Percentiles rank a stretch among this genome's conserved stretches.
Evolutionary conservation across 2,797 vertebrate genomes (phyloP).

Genomic region (Cheirogaleus major): DNA sequence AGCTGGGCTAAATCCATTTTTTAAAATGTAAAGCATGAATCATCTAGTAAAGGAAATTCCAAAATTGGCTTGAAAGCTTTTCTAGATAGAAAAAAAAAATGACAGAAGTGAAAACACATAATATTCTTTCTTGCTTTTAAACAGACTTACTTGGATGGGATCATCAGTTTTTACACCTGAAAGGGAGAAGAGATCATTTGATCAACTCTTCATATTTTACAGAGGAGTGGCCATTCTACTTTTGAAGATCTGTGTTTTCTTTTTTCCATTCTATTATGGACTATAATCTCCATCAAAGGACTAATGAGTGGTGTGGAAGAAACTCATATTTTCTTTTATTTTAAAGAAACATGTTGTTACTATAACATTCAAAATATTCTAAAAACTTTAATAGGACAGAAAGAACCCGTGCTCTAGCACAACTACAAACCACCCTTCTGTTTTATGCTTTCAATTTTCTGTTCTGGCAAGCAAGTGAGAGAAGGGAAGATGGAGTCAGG

Average conservation of each 20-base stretch:
- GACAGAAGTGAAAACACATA: not conserved
- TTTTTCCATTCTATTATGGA: not conserved
- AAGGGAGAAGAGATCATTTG: not conserved
- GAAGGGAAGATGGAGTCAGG: not conserved
- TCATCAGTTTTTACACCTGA: not conserved
- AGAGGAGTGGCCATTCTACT: not conserved
- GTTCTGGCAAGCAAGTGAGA: not conserved
- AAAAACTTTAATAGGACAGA: not conserved
- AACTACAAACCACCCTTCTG: not conserved
- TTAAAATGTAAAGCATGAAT: slow-evolving; percentile 3
- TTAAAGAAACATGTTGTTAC: not conserved
- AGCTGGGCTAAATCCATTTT: not conserved
- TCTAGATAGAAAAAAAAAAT: not conserved
- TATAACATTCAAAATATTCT: not conserved
- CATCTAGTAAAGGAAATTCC: not conserved
- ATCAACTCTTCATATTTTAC: not conserved
- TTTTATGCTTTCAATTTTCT: not conserved
- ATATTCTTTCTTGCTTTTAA: not conserved
- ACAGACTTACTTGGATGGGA: not conserved
- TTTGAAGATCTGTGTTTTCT: not conserved
- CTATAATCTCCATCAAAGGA: not conserved
- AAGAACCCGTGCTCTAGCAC: not conserved
- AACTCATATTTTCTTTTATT: not conserved
- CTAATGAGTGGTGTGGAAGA: not conserved
- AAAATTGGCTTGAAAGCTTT: slow-evolving; percentile 47